A percentile compares a stretch with the other conserved stretches of the same genome.
Evolutionary conservation across 2,888 invertebrate species (phyloP).

Genomic region (Iselma pallidipennis): DNA sequence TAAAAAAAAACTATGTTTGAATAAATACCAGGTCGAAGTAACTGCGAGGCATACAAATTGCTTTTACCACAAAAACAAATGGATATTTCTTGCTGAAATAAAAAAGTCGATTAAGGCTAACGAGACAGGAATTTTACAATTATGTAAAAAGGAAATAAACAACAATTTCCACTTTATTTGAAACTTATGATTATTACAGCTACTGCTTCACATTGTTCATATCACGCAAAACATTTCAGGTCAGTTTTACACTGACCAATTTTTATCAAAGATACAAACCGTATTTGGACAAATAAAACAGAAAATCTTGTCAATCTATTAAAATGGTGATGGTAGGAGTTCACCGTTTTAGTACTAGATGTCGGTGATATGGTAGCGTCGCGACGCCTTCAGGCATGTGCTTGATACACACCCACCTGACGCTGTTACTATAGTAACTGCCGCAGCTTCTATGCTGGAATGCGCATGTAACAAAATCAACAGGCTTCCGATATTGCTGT

Average conservation of each 20-base stretch:
- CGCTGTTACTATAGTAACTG: conserved; percentile 39
- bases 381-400: conserved; percentile 15
- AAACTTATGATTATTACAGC: not conserved
- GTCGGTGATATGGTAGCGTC: conserved; percentile 4
- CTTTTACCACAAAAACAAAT: not conserved
- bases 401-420: conserved; percentile 33
- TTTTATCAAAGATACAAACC: not conserved
- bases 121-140: no score
- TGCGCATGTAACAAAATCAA: conserved; percentile 37
- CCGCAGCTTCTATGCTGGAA: conserved; percentile 33
- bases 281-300: not conserved
- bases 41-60: no score
- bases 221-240: not conserved
- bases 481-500: conserved; percentile 32
- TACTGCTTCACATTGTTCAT: not conserved
- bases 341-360: conserved; percentile 2
- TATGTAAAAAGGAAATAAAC: no score
- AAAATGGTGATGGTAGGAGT: not conserved
- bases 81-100: not conserved
- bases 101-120: no score
- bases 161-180: no score
- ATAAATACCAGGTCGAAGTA: not conserved
- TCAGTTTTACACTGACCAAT: not conserved
- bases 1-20: not conserved
- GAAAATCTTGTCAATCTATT: not conserved